phyloP scores from a whole-genome alignment of 2,113 vertebrate species.

The Phodopus roborovskii region DNA sequence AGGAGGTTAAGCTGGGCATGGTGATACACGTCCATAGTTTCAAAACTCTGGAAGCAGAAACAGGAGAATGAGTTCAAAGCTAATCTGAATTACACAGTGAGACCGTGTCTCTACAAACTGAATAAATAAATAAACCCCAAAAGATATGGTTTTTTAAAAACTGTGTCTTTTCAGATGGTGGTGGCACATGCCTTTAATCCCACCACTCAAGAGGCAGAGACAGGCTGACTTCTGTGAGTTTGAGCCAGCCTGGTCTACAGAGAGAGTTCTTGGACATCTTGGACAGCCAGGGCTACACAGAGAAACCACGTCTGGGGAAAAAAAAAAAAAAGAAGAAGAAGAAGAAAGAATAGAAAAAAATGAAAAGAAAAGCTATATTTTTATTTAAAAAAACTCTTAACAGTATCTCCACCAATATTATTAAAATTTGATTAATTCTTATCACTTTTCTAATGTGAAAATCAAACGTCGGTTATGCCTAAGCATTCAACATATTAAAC shows the following conservation, averaged over 20 bases:
- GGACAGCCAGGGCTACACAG: not conserved
- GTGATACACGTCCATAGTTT: not conserved
- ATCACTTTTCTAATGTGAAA: constrained; percentile 55
- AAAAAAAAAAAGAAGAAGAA: not conserved
- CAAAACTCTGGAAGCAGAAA: not conserved
- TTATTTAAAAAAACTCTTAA: constrained; percentile 31
- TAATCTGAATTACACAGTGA: not conserved
- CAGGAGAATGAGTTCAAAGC: not conserved
- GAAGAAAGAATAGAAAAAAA: not conserved
- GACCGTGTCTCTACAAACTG: not conserved
- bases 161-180: not conserved
- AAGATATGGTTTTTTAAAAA: not conserved
- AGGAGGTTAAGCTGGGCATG: not conserved
- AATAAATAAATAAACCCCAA: not conserved
- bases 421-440: constrained; percentile 55
- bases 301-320: not conserved
- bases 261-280: not conserved
- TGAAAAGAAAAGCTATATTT: not conserved
- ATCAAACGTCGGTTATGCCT: constrained; percentile 51
- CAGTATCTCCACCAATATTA: constrained; percentile 27
- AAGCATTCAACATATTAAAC: constrained; percentile 44
- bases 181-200: no score
- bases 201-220: not conserved
- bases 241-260: not conserved
- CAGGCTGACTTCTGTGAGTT: not conserved